These are phyloP conservation scores for Bovichtus variegatus DNA, from an alignment of 2,797 vertebrate species.

Conservation along the genomic window DNA sequence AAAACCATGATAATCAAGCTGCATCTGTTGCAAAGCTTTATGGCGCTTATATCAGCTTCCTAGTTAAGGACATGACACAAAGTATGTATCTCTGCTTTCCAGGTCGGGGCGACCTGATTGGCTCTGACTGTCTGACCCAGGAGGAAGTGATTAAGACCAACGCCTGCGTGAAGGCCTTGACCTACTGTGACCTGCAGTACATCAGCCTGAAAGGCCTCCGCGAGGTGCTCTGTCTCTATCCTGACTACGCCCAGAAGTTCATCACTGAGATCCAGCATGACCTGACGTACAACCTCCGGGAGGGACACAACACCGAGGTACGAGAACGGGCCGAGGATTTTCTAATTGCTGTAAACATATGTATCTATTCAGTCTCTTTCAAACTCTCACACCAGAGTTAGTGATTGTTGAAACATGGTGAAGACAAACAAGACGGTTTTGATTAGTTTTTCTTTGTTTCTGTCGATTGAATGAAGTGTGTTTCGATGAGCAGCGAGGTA, in stretches of 20 bases:
- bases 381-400: no score
- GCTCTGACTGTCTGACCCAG: conserved; percentile 89
- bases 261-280: conserved; percentile 90
- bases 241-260: conserved; percentile 92
- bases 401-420: no score
- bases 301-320: conserved; percentile 83
- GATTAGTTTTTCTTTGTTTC: no score
- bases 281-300: conserved; percentile 92
- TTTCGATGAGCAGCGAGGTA: no score
- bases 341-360: no score
- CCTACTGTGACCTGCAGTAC: conserved; percentile 93
- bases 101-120: conserved; percentile 93
- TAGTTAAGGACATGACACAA: not conserved
- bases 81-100: conserved; percentile 7
- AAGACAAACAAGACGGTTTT: no score
- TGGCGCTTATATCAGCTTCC: not conserved
- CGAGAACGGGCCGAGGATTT: not conserved
- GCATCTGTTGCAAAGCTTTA: not conserved
- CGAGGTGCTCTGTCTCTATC: conserved; percentile 90
- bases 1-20: not conserved
- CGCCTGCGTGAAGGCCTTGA: conserved; percentile 92
- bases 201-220: conserved; percentile 90
- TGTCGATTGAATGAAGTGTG: no score
- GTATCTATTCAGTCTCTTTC: no score
- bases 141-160: conserved; percentile 93